phyloP scores from a whole-genome alignment of 2,113 vertebrate genomes.

The Onychorhynchus coronatus region DNA sequence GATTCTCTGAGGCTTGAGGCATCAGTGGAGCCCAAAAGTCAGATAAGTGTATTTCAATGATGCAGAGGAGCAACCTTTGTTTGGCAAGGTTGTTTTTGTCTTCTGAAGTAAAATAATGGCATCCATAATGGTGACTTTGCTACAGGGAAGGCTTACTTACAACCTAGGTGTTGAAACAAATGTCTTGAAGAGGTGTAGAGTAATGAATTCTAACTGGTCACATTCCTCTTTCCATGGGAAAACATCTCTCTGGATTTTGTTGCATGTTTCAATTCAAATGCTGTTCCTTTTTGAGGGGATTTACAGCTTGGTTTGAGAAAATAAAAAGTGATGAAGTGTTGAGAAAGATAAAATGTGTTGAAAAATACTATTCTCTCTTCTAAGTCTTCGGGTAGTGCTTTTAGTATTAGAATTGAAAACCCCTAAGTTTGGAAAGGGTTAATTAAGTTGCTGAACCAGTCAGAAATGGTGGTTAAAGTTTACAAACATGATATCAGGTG shows the following conservation, averaged over 20 bases:
- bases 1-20: not conserved
- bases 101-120: not conserved
- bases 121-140: not conserved
- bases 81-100: not conserved
- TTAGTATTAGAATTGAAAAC: not conserved
- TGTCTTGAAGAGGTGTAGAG: not conserved
- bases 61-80: not conserved
- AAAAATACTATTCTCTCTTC: not conserved
- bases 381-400: not conserved
- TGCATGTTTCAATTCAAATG: not conserved
- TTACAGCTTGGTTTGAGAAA: not conserved
- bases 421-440: not conserved
- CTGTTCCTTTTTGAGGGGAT: not conserved
- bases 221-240: not conserved
- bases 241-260: not conserved
- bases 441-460: not conserved
- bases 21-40: not conserved
- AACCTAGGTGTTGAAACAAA: not conserved
- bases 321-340: not conserved
- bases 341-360: not conserved
- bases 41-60: not conserved
- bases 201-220: not conserved
- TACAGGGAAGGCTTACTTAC: not conserved
- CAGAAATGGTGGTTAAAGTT: not conserved
- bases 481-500: rapidly evolving